phyloP scores from a whole-genome alignment of 2,888 invertebrate genomes.

The Odontomyia ornata region DNA sequence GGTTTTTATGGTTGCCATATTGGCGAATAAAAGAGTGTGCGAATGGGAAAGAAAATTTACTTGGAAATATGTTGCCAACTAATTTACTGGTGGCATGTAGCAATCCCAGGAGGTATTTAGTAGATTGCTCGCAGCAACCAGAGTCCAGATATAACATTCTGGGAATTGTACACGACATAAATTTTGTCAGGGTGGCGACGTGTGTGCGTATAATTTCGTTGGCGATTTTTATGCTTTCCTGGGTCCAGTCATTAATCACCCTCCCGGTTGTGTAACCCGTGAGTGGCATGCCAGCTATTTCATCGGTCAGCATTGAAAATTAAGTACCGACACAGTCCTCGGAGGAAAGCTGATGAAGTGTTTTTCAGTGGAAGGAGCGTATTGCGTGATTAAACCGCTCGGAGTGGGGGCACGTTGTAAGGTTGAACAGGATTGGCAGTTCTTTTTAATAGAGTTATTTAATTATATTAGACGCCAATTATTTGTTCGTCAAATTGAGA shows the following conservation, averaged over 20 bases:
- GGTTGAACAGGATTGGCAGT: background rate
- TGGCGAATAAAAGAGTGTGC: background rate
- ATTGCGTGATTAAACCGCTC: background rate
- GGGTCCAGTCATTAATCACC: conserved; percentile 26
- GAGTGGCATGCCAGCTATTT: conserved; percentile 1
- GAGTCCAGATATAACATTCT: conserved; percentile 13
- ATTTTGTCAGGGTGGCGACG: conserved; percentile 34
- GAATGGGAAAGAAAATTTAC: background rate
- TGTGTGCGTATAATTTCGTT: conserved; percentile 32
- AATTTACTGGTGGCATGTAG: conserved; percentile 29
- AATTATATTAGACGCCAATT: background rate
- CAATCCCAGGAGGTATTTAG: conserved; percentile 32
- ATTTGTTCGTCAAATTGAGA: background rate
- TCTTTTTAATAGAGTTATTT: background rate
- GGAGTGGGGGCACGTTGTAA: background rate
- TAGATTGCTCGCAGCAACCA: background rate
- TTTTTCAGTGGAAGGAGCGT: background rate
- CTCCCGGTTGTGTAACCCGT: background rate
- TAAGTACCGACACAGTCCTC: background rate
- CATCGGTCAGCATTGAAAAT: background rate
- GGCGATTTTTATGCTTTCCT: conserved; percentile 24
- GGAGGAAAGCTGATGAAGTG: background rate
- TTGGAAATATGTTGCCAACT: conserved; percentile 33
- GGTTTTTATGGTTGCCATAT: background rate
- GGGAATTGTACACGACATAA: conserved; percentile 33